Base-by-base conservation (phyloP, 2,797 vertebrate species). In the Chelmon rostratus region DNA sequence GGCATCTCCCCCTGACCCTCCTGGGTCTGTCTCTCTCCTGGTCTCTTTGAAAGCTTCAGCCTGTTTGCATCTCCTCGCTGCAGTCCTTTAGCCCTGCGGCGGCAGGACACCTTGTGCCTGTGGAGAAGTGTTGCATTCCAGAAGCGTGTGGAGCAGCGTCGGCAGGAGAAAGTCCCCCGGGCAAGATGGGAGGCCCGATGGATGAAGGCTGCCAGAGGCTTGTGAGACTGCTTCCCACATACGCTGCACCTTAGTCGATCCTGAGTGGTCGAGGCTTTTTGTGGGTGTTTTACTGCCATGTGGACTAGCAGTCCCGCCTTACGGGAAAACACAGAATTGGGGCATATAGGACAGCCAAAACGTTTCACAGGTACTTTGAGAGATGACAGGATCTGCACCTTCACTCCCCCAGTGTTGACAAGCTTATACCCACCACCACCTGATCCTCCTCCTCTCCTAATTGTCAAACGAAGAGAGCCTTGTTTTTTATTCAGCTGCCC, bases 191-290 rank as follows among this genome's bases (percentile, higher is more conserved):
- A 93, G 73, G 95, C 94, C 86, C 96, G 92, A 81, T 96, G 96
- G 85, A 94, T 91, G 76, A 96, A 96, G 78, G 95, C 95, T 37
- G 94, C 91, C 91, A 96, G 85, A 81, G 94, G 91, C 87, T 93
- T 90, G 79, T 93, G 92, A 81, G 95, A 96, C 84, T 95, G 95
- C 90, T 96, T 96, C 84, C 96, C 96, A 88, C 96, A 96, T 74
- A 95, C 95, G 18, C 88, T 86, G 86, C 96, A 96, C 87, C 89
- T 91, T 64, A 95, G 90, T 57, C 95, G 94, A 90, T 95, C 93
- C 77, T 90, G 91, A 84, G 86, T 80, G 79, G 91, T 91, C 75
- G 80, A 88, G 84, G 90, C 93, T 92, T 89, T 94, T 61, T 88
- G 93, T 73, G 94, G 93, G 91, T 96, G 96, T 90, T 95, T 95